A percentile compares a stretch with the other conserved stretches of the same genome.
phyloP scores from a whole-genome alignment of 2,113 vertebrate genomes.

The Leptosomus discolor region DNA sequence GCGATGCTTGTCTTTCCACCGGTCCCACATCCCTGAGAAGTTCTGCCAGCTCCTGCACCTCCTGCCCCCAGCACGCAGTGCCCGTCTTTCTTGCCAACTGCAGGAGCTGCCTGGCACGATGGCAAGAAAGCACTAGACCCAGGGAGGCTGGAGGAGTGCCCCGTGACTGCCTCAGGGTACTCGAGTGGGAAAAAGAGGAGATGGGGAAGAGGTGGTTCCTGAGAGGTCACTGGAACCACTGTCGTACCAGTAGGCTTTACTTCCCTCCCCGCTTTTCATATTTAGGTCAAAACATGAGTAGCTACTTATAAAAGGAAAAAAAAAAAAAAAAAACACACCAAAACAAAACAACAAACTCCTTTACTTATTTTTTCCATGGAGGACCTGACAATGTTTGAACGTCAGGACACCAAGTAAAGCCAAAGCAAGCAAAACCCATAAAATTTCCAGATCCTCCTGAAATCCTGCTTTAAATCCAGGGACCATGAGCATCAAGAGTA shows the following conservation, averaged over 20 bases:
- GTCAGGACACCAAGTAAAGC: neutral
- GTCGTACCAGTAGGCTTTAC: neutral
- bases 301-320: neutral
- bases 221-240: neutral
- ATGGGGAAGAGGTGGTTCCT: neutral
- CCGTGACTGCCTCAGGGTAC: neutral
- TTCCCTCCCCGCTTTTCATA: slow-evolving; percentile 33
- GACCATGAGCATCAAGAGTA: neutral
- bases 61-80: neutral
- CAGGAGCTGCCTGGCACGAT: neutral
- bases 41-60: neutral
- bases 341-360: neutral
- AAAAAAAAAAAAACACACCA: too few species aligned
- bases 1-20: slow-evolving; percentile 73
- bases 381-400: neutral
- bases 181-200: neutral
- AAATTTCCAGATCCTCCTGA: neutral
- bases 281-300: slow-evolving; percentile 25
- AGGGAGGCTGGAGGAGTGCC: neutral
- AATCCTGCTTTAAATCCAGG: neutral
- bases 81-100: neutral
- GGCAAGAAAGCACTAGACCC: neutral
- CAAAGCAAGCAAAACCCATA: neutral
- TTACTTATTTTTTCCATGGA: neutral
- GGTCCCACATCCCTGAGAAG: slow-evolving; percentile 68